Conservation (phyloP, 2,888 invertebrate species). For the Antheraea assamensis region DNA sequence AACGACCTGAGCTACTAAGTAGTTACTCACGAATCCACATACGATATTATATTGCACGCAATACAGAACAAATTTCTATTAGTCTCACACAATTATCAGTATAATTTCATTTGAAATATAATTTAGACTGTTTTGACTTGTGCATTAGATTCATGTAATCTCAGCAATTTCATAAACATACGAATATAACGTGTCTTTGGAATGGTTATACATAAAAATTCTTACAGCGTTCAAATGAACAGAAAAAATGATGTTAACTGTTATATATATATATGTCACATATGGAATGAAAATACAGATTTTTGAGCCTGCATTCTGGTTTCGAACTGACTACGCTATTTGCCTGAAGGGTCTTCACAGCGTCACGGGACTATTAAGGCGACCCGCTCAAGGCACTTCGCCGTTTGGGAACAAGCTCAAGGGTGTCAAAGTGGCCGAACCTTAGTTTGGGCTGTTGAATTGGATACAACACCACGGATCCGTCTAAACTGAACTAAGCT, state of each 20-base stretch:
- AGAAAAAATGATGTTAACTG: background rate
- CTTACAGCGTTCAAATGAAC: background rate
- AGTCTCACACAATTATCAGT: slow-evolving; percentile 14
- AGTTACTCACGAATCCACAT: slow-evolving; percentile 20
- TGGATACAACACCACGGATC: no score
- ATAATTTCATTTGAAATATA: background rate
- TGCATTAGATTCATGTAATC: background rate
- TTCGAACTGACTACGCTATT: no score
- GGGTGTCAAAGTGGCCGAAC: no score
- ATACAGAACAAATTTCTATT: slow-evolving; percentile 13
- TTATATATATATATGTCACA: background rate
- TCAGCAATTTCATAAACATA: background rate
- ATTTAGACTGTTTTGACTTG: background rate
- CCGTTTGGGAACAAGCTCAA: no score
- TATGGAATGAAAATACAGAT: no score
- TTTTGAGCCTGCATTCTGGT: no score
- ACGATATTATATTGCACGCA: slow-evolving; percentile 19
- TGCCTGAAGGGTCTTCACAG: no score
- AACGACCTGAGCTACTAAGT: slow-evolving; percentile 14
- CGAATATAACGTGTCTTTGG: background rate
- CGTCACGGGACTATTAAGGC: no score
- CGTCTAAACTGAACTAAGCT: no score
- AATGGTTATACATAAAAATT: background rate
- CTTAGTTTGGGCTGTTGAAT: no score
- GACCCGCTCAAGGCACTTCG: no score